A percentile compares a stretch with the other conserved stretches of the same genome.
These are phyloP conservation scores for Vanessa cardui DNA, from an alignment of 2,888 invertebrate genomes.

Conservation along the genomic window DNA sequence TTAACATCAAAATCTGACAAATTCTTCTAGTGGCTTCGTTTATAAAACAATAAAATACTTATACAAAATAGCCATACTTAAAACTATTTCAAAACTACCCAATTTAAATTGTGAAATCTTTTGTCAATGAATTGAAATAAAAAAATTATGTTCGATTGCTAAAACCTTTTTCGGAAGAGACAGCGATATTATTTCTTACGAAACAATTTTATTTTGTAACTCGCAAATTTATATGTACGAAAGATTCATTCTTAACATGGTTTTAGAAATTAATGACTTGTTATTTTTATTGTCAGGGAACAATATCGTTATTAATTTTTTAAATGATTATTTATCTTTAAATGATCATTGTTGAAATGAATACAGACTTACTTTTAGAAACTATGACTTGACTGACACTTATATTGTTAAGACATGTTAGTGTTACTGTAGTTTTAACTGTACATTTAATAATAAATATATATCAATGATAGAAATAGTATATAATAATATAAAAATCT, in stretches of 20 bases:
- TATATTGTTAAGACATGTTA: too few relatives aligned
- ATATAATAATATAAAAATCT: too few relatives aligned
- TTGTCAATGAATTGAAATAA: slow-evolving; percentile 25
- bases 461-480: too few relatives aligned
- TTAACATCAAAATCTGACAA: too few relatives aligned
- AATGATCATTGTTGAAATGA: too few relatives aligned
- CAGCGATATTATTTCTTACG: not conserved
- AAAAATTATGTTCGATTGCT: slow-evolving; percentile 37
- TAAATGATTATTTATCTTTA: too few relatives aligned
- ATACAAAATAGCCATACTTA: not conserved
- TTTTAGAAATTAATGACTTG: not conserved
- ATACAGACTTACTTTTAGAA: too few relatives aligned
- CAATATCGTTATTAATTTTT: not conserved
- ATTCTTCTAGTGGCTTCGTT: too few relatives aligned
- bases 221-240: not conserved
- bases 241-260: not conserved
- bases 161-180: slow-evolving; percentile 31
- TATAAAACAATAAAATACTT: not conserved
- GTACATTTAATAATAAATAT: too few relatives aligned
- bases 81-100: slow-evolving; percentile 1
- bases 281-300: not conserved
- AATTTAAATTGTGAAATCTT: slow-evolving; percentile 8
- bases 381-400: too few relatives aligned
- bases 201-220: slow-evolving; percentile 13
- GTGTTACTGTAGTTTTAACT: too few relatives aligned